Conservation (phyloP, 2,888 invertebrate genomes). For the Candidula unifasciata region DNA sequence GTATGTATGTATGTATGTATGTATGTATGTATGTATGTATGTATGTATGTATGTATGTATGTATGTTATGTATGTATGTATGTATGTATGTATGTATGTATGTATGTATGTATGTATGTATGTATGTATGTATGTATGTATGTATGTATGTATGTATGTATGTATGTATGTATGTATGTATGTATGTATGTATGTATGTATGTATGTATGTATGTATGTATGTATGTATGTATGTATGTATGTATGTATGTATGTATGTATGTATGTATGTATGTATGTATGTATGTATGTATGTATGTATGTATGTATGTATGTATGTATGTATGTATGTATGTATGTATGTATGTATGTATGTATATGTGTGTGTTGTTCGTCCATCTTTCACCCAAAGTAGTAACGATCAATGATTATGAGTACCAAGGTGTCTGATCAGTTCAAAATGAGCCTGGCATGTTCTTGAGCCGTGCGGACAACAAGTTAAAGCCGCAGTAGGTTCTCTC, state of each 20-base stretch:
- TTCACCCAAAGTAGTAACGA: no score
- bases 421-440: no score
- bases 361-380: no score
- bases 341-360: background rate
- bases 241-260: background rate
- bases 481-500: no score
- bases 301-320: conserved; percentile 1
- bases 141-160: background rate
- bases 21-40: no score
- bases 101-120: conserved; percentile 21
- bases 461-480: no score
- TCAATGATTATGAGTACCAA: no score
- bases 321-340: conserved; percentile 3
- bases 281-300: conserved; percentile 21
- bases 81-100: background rate
- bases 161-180: background rate
- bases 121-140: conserved; percentile 21
- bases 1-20: no score
- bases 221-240: background rate
- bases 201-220: background rate
- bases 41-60: no score
- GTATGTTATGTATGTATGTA: no score
- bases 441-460: no score
- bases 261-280: conserved; percentile 21
- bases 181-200: background rate